Evolutionary conservation across 2,113 vertebrate species (phyloP), one percentile per base, ranked within the genome.

Genomic region (Platichthys stellatus): DNA sequence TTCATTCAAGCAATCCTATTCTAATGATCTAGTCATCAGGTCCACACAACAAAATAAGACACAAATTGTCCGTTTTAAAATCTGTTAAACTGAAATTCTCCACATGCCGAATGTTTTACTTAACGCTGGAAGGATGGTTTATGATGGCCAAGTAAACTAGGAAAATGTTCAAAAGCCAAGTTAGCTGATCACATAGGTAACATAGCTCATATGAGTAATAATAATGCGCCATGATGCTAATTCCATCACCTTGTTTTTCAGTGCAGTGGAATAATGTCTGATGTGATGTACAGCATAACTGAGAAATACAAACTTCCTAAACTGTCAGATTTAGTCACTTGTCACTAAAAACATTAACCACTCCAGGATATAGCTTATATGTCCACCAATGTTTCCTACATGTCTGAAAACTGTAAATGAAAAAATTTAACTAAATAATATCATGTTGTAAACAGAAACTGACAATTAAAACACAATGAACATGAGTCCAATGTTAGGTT

Each of bases 1-100:
- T 62, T 79, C 82, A 79, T 81, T 81, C 63, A 76, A 72, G 70
- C 47, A 24, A 59, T 76, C 65, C 68, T 13, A 56, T 74, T 65
- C 69, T 63, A 66, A 71, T 81, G 75, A 86, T 76, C 64, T 58
- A 2, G 2, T 75, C 73, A 76, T 59, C 68, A 63, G 69, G 69
- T 61, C 78, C 8, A 24, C 17, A 15, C 17, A 40, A 38, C 4
- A 53, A 62, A 77, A 72, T 12, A 43, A 20, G 69, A 47, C 11
- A 14, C 51, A 54, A 54, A 58, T 12, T 43, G 56, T 49, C 24
- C 56, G 21, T 13, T 70, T 17, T 10, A 49, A 68, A 68, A 62
- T 61, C 56, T 12, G 1, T 38, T 53, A 5, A 24, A 53, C 23
- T 72, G 15, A 74, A 75, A 64, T 40, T 63, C 10, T 67, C 43